Conservation (phyloP, 2,888 invertebrate species). For the Bombyx huttoni region DNA sequence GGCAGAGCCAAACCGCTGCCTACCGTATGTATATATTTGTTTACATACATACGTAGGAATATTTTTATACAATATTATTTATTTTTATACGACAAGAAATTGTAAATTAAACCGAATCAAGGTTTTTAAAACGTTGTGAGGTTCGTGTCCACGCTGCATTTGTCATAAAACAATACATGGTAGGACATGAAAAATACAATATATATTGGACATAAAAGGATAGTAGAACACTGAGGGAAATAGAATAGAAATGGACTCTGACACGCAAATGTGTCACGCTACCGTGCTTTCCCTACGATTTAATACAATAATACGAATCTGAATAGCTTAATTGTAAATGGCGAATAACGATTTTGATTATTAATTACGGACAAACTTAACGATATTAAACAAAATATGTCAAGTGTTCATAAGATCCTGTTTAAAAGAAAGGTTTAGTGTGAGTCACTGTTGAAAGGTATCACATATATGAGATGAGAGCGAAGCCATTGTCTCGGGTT, state of each 20-base stretch:
- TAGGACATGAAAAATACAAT: conserved; percentile 27
- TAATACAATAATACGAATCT: conserved; percentile 27
- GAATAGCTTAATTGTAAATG: conserved; percentile 28
- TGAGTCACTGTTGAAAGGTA: not conserved
- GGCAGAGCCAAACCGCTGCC: too few species aligned
- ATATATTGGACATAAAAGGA: conserved; percentile 38
- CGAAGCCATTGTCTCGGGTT: not conserved
- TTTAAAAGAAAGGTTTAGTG: not conserved
- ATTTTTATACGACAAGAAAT: too few species aligned
- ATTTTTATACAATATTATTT: too few species aligned
- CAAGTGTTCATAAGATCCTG: not conserved
- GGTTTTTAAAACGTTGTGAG: too few species aligned
- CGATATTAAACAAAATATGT: not conserved
- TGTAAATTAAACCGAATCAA: too few species aligned
- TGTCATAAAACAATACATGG: conserved; percentile 10
- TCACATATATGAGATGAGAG: not conserved
- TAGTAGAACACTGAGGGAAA: conserved; percentile 37
- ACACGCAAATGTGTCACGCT: conserved; percentile 56
- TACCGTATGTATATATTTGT: too few species aligned
- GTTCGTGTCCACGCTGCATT: not conserved
- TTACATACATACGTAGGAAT: too few species aligned
- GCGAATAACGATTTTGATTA: conserved; percentile 8
- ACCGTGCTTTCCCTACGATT: conserved; percentile 44
- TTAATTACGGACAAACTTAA: not conserved
- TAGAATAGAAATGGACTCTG: conserved; percentile 30